phyloP scores from a whole-genome alignment of 2,888 invertebrate species.

The Parochlus steinenii region DNA sequence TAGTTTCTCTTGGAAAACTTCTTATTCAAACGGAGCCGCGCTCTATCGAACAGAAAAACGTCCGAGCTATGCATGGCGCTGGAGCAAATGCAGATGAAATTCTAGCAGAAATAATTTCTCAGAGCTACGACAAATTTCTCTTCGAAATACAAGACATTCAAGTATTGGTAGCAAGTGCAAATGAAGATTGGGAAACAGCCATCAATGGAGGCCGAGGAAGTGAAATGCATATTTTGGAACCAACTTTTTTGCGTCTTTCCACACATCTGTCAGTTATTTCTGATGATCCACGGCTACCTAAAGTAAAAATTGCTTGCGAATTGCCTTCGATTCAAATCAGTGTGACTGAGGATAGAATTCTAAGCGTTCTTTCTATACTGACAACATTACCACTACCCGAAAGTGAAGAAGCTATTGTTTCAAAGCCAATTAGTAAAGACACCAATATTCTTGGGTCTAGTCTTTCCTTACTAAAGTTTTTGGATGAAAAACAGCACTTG shows the following conservation, averaged over 20 bases:
- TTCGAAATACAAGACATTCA: slow-evolving; percentile 69
- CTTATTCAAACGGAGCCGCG: slow-evolving; percentile 45
- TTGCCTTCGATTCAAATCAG: slow-evolving; percentile 52
- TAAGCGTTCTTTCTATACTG: slow-evolving; percentile 39
- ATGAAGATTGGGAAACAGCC: slow-evolving; percentile 61
- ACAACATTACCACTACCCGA: slow-evolving; percentile 56
- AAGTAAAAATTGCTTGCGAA: slow-evolving; percentile 51
- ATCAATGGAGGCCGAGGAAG: slow-evolving; percentile 38
- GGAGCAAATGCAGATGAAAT: slow-evolving; percentile 52
- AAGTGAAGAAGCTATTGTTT: slow-evolving; percentile 28
- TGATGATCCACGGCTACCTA: slow-evolving; percentile 83
- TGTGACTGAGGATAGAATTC: slow-evolving; percentile 43
- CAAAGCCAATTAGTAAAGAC: slow-evolving; percentile 30
- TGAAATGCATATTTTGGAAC: slow-evolving; percentile 55
- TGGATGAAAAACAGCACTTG: slow-evolving; percentile 37
- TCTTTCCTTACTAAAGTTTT: slow-evolving; percentile 37
- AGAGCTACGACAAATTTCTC: slow-evolving; percentile 78
- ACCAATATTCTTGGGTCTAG: slow-evolving; percentile 36
- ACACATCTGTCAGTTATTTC: slow-evolving; percentile 74
- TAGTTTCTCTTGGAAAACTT: slow-evolving; percentile 75
- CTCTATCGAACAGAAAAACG: slow-evolving; percentile 29
- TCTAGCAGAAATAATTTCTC: slow-evolving; percentile 48
- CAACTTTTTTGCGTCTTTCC: slow-evolving; percentile 52
- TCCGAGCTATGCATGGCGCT: slow-evolving; percentile 38
- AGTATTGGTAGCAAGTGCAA: slow-evolving; percentile 48